phyloP scores from a whole-genome alignment of 2,797 vertebrate species.

The Aeoliscus strigatus region DNA sequence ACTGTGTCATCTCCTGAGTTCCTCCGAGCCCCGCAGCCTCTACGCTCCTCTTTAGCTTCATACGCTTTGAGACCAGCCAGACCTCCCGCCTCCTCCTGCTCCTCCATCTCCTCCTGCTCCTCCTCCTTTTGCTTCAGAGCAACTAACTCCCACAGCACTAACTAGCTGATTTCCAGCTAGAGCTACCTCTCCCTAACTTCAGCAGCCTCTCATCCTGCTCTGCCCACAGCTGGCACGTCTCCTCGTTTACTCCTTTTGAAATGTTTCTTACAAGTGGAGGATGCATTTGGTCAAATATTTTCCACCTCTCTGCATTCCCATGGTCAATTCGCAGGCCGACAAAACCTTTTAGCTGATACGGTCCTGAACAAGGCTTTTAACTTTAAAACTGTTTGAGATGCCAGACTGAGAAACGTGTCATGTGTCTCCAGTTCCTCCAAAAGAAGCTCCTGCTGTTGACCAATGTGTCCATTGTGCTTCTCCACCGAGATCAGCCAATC shows the following conservation, averaged over 20 bases:
- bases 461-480: constrained; percentile 24
- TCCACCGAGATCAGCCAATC: constrained; percentile 29
- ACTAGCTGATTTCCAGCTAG: constrained; percentile 31
- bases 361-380: neutral
- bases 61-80: constrained; percentile 68
- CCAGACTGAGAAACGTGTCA: neutral
- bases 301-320: neutral
- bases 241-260: neutral
- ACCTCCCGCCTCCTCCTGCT: constrained; percentile 35
- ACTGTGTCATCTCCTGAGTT: constrained; percentile 72
- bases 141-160: constrained; percentile 47
- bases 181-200: constrained; percentile 22
- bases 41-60: constrained; percentile 65
- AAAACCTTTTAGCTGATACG: neutral
- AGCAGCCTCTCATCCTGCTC: constrained; percentile 9
- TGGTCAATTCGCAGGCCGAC: neutral
- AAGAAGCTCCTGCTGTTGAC: constrained; percentile 16
- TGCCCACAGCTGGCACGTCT: constrained; percentile 1
- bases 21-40: constrained; percentile 77
- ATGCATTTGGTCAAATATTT: neutral
- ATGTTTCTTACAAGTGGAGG: neutral
- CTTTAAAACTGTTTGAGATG: neutral
- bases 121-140: constrained; percentile 44
- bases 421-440: neutral
- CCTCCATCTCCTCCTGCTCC: constrained; percentile 31